phyloP scores from a whole-genome alignment of 2,797 vertebrate genomes.

The Enteromius fasciolatus region DNA sequence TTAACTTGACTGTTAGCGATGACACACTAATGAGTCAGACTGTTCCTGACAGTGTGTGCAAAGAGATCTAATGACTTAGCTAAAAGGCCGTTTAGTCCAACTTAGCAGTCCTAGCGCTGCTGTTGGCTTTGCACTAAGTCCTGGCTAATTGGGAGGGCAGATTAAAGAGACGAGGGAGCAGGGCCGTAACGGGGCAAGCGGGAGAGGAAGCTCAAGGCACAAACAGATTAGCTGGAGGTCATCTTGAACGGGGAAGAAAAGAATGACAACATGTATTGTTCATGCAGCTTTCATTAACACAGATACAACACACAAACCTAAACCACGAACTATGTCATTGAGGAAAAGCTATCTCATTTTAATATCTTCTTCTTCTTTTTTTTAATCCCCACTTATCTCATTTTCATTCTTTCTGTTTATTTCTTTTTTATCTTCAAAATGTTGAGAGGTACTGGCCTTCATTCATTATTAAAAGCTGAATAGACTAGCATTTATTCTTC shows the following conservation, averaged over 20 bases:
- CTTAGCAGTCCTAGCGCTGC: slow-evolving; percentile 38
- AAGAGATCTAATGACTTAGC: slow-evolving; percentile 54
- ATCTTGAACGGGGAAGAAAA: background rate
- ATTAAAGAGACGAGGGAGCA: slow-evolving; percentile 46
- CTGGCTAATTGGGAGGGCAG: slow-evolving; percentile 48
- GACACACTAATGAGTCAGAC: slow-evolving; percentile 45
- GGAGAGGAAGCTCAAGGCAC: slow-evolving; percentile 15
- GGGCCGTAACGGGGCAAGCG: slow-evolving; percentile 12
- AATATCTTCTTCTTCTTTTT: background rate
- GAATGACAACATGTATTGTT: slow-evolving; percentile 26
- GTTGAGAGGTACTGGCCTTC: background rate
- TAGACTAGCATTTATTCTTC: background rate
- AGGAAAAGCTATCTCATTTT: slow-evolving; percentile 15
- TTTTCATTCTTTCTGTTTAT: background rate
- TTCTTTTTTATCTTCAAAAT: background rate
- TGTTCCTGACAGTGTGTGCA: slow-evolving; percentile 45
- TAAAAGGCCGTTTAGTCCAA: slow-evolving; percentile 54
- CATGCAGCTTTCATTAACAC: background rate
- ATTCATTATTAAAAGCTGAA: background rate
- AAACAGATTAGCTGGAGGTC: slow-evolving; percentile 21
- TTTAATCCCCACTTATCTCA: too few species aligned
- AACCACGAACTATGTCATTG: background rate
- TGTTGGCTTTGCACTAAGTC: slow-evolving; percentile 38
- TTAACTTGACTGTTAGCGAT: slow-evolving; percentile 49
- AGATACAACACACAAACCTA: background rate